Evolutionary conservation across 2,797 vertebrate species (phyloP), one percentile per base, ranked within the genome.

Genomic region (Lepilemur ruficaudatus): DNA sequence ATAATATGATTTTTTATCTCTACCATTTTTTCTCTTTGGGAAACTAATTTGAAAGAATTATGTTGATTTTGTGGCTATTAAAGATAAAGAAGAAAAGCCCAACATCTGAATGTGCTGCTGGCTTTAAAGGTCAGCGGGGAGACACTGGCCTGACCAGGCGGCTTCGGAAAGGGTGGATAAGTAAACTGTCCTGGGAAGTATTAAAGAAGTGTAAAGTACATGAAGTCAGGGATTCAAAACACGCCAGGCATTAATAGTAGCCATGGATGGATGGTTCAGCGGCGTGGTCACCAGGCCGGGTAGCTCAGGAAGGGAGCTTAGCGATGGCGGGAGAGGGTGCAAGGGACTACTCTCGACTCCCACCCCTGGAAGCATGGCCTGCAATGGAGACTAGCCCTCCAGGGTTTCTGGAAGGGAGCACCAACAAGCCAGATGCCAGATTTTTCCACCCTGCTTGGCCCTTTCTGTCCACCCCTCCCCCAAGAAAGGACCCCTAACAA

Each of bases 61-160:
- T 70, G 67, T 78, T 83, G 69, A 52, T 87, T 94, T 76, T 69
- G 50, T 79, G 81, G 89, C 91, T 70, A 23, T 87, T 91, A 81
- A 79, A 78, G 57, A 76, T 69, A 41, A 89, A 91, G 11, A 50
- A 88, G 67, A 43, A 48, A 76, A 89, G 15, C 17, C 69, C 75
- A 30, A 70, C 55, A 28, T 85, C 67, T 67, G 57, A 82, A 57
- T 52, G 83, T 23, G 28, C 43, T 25, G 2, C 57, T 95, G 41
- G 75, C 61, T 70, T 46, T 55, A 41, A 86, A 85, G 75, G 75
- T 55, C 65, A 72, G 28, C 18, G 7, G 55, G 80, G 75, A 89
- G 79, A 75, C 80, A 17, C 23, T 57, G 32, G 28, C 57, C 12
- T 1, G 7, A 32, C n/a, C 57, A 70, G 52, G n/a, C 32, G 72